Evolutionary conservation across 2,888 invertebrate genomes (phyloP).

Genomic region (Crioceris asparagi): DNA sequence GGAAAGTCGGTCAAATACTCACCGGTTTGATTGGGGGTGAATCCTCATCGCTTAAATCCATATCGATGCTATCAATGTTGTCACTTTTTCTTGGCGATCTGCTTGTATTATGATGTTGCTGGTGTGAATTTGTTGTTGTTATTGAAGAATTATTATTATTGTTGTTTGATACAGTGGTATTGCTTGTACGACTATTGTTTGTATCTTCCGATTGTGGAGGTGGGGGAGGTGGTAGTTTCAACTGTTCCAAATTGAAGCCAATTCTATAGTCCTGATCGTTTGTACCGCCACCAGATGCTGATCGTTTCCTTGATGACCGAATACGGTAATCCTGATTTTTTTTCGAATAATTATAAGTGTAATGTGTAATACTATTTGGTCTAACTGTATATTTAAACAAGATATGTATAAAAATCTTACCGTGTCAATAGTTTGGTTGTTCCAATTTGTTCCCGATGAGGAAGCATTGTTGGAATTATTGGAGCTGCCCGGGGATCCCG

Average conservation of each 20-base stretch:
- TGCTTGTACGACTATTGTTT: slow-evolving; percentile 7
- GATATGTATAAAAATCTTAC: slow-evolving; percentile 15
- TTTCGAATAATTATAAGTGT: too few species aligned
- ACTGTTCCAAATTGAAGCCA: slow-evolving; percentile 28
- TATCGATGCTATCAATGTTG: slow-evolving; percentile 71
- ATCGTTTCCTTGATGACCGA: slow-evolving; percentile 2
- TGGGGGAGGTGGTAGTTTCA: slow-evolving; percentile 39
- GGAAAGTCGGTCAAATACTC: too few species aligned
- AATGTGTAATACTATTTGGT: too few species aligned
- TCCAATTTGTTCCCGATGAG: slow-evolving; percentile 19
- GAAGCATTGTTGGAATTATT: slow-evolving; percentile 15
- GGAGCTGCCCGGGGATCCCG: slow-evolving; percentile 50
- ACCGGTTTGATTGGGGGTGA: too few species aligned
- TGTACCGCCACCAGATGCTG: background rate
- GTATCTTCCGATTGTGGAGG: slow-evolving; percentile 44
- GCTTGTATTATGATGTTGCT: too few species aligned
- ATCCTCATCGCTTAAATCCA: slow-evolving; percentile 84
- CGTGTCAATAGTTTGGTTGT: slow-evolving; percentile 15
- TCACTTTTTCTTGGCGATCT: slow-evolving; percentile 40
- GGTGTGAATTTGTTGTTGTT: too few species aligned
- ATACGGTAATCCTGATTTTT: slow-evolving; percentile 30
- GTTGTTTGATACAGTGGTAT: too few species aligned
- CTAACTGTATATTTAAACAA: too few species aligned
- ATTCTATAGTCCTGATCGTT: slow-evolving; percentile 34
- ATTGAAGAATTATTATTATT: too few species aligned